Evolutionary conservation across 2,888 invertebrate species (phyloP).

Genomic region (Ornithoptera alexandrae): DNA sequence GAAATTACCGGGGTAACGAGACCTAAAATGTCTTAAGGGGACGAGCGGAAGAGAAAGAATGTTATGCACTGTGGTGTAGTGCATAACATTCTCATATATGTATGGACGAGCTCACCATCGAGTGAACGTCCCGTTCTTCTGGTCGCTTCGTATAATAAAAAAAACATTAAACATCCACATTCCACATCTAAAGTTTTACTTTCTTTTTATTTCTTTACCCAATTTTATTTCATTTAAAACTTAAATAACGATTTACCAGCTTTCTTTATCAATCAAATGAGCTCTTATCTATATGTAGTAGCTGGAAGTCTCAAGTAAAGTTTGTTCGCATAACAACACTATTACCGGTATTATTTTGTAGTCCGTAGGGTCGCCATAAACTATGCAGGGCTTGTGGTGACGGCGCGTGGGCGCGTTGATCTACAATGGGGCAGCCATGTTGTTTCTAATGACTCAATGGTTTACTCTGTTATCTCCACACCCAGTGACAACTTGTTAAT

Average conservation of each 20-base stretch:
- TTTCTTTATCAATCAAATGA: constrained; percentile 22
- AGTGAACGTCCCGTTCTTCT: no score
- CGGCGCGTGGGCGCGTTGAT: constrained; percentile 66
- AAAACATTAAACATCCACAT: no score
- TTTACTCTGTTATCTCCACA: constrained; percentile 30
- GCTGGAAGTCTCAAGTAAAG: constrained; percentile 23
- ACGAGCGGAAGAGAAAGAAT: no score
- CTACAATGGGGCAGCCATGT: constrained; percentile 61
- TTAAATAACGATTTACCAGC: neutral
- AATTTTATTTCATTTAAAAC: no score
- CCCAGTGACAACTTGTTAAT: neutral
- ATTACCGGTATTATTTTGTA: constrained; percentile 50
- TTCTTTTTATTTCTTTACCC: no score
- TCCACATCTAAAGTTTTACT: no score
- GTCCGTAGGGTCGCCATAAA: constrained; percentile 65
- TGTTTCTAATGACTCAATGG: constrained; percentile 75
- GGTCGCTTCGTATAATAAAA: no score
- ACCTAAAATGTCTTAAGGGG: no score
- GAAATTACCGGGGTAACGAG: no score
- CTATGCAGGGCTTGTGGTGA: constrained; percentile 58
- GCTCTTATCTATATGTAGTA: constrained; percentile 26
- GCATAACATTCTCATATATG: no score
- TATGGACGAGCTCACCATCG: no score
- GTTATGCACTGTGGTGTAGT: no score
- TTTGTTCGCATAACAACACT: constrained; percentile 38